Base-by-base conservation (phyloP, 2,113 vertebrate genomes). In the Hydrochoerus hydrochaeris region DNA sequence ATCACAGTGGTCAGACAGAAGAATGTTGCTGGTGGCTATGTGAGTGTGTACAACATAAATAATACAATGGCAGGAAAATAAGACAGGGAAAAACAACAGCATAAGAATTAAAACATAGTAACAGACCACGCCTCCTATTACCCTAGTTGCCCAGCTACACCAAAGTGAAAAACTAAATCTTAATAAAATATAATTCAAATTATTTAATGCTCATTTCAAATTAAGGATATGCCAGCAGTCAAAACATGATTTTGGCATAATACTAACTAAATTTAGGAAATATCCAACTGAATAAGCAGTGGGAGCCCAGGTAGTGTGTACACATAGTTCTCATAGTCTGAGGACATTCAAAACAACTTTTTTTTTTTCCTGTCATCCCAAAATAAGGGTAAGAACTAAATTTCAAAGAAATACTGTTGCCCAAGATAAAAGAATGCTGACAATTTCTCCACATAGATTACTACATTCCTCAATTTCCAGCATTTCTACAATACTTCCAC, bases 351-450 rank as follows among this genome's bases (percentile, higher is more conserved):
- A 20, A 92, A 91, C 26, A 90, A 89, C 30, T 88, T 80, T 91
- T 88, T 94, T 86, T 93, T 91, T 83, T 94, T 63, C 62, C 24
- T 85, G 41, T 67, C 93, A 91, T 80, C 35, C 17, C 52, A 41
- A 86, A 85, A 87, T 9, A 91, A 49, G 75, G 28, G 16, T 88
- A 90, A 52, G 7, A 13, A 20, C 16, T 73, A 6, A 94, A 95
- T 80, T 95, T 84, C 85, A 96, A 96, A 86, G 69, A 94, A 95
- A 90, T n/a, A 73, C 9, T 93, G n/a, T 95, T 65, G 82, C 14
- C 12, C 81, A 0, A 26, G 26, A 78, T 57, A 87, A 94, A 94
- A n/a, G 46, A 69, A 90, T 14, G 5, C 38, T 96, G 62, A 52
- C 30, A 89, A 84, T 81, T 44, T 49, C 63, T 88, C 78, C 82